Evolutionary conservation across 2,888 invertebrate genomes (phyloP), one percentile per base, ranked within the genome.

Genomic region (Vesta saturnalis): DNA sequence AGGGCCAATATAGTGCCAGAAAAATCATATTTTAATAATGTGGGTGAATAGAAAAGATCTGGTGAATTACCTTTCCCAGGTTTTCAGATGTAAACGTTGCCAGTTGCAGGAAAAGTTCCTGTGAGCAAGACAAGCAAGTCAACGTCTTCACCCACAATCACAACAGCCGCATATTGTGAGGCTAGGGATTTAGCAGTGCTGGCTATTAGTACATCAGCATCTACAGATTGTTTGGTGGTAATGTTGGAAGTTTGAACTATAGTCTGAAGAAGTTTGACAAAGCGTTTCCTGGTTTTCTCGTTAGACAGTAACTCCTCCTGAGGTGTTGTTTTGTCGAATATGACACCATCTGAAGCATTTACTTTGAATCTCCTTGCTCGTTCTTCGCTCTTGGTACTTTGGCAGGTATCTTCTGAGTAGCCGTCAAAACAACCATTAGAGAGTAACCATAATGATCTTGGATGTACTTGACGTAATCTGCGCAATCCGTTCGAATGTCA

Each of bases 391-490:
- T 46, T 46, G 46, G 18, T 52, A 52, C 52, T 52, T 52, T 52
- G 52, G 18, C 19, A 8, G 19, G 52, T 52, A 18, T 52, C 52
- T 19, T 52, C 12, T 52, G 18, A 14, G 52, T 52, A 52, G 52
- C 18, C 52, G 52, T 52, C 52, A 8, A 52, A 52, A 19, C 52
- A 52, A 52, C 52, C 19, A 52, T 52, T 10, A 52, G 5, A 19
- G 18, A 52, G 52, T 52, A 8, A 52, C 52, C 52, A 52, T 18
- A 52, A 52, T 52, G 18, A 18, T 52, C 15, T 6, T 52, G 52
- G 52, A 52, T 52, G 19, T 52, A 52, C 18, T 52, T 52, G 18
- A 52, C 52, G 52, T 52, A 52, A 52, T 52, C 52, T 52, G 52
- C 15, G 52, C 15, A 52, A 52, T 52, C 19, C 18, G 12, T 52